These are phyloP conservation scores for Stegostoma tigrinum DNA, from an alignment of 2,113 vertebrate genomes.

Conservation along the genomic window DNA sequence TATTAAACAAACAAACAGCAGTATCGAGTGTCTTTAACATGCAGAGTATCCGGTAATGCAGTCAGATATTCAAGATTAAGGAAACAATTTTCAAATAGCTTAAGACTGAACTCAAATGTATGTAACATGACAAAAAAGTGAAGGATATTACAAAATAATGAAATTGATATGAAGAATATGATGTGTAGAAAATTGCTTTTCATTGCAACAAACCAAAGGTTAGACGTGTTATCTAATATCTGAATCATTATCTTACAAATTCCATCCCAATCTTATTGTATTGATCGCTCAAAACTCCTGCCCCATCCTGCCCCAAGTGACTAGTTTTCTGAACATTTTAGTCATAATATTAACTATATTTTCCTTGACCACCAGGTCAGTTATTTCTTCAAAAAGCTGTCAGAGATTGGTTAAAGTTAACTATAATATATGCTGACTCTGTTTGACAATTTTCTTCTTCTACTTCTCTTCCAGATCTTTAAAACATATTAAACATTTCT, in stretches of 20 bases:
- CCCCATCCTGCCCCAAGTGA: not conserved
- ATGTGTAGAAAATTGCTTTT: not conserved
- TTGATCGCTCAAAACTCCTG: not conserved
- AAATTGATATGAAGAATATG: not conserved
- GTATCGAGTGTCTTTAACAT: not conserved
- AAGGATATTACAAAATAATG: not conserved
- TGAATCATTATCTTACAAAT: not conserved
- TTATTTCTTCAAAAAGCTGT: not conserved
- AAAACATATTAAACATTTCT: not conserved
- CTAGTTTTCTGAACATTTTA: not conserved
- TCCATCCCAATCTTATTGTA: not conserved
- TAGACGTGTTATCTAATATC: not conserved
- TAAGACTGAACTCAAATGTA: not conserved
- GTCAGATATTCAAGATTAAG: not conserved
- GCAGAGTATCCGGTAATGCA: not conserved
- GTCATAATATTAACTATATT: not conserved
- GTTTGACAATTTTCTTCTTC: not conserved
- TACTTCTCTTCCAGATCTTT: not conserved
- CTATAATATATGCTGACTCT: not conserved
- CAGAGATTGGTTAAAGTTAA: not conserved
- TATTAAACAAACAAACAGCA: not conserved
- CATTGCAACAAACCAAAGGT: not conserved
- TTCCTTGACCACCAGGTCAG: not conserved
- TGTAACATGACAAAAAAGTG: not conserved
- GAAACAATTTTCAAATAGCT: not conserved